These are phyloP conservation scores for Todiramphus chloris DNA, from an alignment of 2,113 vertebrate genomes.

Conservation along the genomic window DNA sequence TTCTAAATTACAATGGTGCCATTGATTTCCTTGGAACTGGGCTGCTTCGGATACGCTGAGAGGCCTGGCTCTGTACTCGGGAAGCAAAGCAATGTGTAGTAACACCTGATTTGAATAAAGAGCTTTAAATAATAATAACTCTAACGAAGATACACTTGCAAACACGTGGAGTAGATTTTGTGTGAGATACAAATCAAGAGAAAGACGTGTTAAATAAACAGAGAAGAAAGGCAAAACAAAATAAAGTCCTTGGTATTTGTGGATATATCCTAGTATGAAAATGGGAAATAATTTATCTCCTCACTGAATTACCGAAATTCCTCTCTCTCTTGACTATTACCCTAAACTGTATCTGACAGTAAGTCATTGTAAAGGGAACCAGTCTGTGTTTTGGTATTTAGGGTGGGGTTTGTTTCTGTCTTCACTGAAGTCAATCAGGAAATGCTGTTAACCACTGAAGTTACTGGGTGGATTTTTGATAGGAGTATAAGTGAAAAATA, in stretches of 20 bases:
- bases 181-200: neutral
- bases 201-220: neutral
- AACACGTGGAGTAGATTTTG: constrained; percentile 9
- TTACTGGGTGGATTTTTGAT: neutral
- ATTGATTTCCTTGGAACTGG: constrained; percentile 3
- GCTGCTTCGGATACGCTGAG: neutral
- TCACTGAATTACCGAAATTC: neutral
- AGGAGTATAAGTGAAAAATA: neutral
- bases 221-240: constrained; percentile 13
- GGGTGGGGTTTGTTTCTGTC: neutral
- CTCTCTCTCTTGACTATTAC: neutral
- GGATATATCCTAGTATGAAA: neutral
- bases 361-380: neutral
- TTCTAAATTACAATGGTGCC: neutral
- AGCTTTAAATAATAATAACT: neutral
- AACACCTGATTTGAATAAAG: constrained; percentile 8
- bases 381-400: neutral
- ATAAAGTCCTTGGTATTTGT: neutral
- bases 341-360: neutral
- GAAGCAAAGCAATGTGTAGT: neutral
- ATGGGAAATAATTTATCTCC: constrained; percentile 7
- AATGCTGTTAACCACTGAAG: neutral
- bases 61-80: neutral
- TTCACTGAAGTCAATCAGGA: neutral
- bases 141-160: neutral